Evolutionary conservation across 2,888 invertebrate genomes (phyloP).

Genomic region (Ormyrus labotus): DNA sequence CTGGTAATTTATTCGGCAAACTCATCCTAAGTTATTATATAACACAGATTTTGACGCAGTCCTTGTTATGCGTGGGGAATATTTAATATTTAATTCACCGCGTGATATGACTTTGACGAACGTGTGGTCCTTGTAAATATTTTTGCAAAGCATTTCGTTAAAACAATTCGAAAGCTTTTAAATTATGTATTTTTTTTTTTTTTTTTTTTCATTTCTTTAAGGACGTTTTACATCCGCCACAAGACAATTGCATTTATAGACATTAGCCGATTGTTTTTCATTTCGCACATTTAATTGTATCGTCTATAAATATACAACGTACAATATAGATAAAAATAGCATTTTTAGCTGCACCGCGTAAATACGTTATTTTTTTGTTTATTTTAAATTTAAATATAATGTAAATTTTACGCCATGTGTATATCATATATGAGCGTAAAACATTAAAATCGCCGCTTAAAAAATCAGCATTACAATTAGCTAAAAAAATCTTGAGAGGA

Average conservation of each 20-base stretch:
- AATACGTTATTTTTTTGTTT: slow-evolving; percentile 29
- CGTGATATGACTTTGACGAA: slow-evolving; percentile 54
- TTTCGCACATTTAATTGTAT: slow-evolving; percentile 34
- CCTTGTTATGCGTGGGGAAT: slow-evolving; percentile 45
- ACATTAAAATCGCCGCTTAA: slow-evolving; percentile 8
- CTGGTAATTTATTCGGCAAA: slow-evolving; percentile 37
- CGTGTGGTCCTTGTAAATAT: slow-evolving; percentile 47
- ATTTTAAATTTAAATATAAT: slow-evolving; percentile 34
- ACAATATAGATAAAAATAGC: slow-evolving; percentile 51
- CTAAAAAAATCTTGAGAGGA: slow-evolving; percentile 1
- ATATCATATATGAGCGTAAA: slow-evolving; percentile 38
- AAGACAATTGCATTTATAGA: slow-evolving; percentile 33
- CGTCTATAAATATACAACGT: slow-evolving; percentile 35
- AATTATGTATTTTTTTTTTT: slow-evolving; percentile 4
- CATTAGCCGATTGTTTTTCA: slow-evolving; percentile 18
- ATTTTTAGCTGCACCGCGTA: slow-evolving; percentile 38
- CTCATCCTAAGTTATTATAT: slow-evolving; percentile 40
- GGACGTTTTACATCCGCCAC: slow-evolving; percentile 25
- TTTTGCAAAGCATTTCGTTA: slow-evolving; percentile 26
- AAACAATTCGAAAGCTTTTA: slow-evolving; percentile 29
- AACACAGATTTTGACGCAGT: slow-evolving; percentile 54
- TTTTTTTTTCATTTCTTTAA: slow-evolving; percentile 19
- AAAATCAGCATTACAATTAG: slow-evolving; percentile 10
- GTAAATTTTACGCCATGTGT: slow-evolving; percentile 42
- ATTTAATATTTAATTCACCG: slow-evolving; percentile 43